Base-by-base conservation (phyloP, 1,140 invertebrate species). In the Tribolium castaneum region DNA sequence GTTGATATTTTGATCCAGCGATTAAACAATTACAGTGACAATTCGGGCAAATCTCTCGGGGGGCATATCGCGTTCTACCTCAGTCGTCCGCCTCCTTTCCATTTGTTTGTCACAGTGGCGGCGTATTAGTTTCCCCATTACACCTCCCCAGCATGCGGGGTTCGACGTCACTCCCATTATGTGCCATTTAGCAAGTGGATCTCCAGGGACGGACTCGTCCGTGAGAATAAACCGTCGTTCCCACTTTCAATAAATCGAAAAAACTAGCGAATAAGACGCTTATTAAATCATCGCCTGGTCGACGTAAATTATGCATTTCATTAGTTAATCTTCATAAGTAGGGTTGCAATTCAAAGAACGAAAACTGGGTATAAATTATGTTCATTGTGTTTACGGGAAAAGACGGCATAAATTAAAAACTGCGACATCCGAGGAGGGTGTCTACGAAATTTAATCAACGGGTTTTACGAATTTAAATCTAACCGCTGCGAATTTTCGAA, bases 271-370 rank as follows among this genome's bases (percentile, higher is more conserved):
- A 62, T 12, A 66, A 66, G 30, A 30, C 59, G 59, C n/a, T 51
- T 34, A 54, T 54, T 73, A 73, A 73, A 73, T 73, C 71, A 73
- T 73, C 71, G 25, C 52, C 16, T 14, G 19, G 49, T 16, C 39
- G 22, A n/a, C 75, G 52, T 79, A 81, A 81, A 77, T 81, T 78
- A 77, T 77, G 59, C 56, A 79, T 81, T 81, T 81, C 80, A 81
- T 81, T 81, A 81, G 78, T 81, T 81, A 81, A 81, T 81, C 80
- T 72, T 54, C 52, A 79, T 81, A 81, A 81, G 80, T 81, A 81
- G 78, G 77, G 80, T 77, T 81, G 75, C 80, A 77, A 79, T 77
- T 79, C 79, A 73, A 80, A 80, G 78, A 75, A 80, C 77, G 77
- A 77, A 80, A 80, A 80, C 75, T 54, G 75, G 77, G 72, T 76